phyloP scores from a whole-genome alignment of 2,888 invertebrate genomes.

The Acleris emargana region DNA sequence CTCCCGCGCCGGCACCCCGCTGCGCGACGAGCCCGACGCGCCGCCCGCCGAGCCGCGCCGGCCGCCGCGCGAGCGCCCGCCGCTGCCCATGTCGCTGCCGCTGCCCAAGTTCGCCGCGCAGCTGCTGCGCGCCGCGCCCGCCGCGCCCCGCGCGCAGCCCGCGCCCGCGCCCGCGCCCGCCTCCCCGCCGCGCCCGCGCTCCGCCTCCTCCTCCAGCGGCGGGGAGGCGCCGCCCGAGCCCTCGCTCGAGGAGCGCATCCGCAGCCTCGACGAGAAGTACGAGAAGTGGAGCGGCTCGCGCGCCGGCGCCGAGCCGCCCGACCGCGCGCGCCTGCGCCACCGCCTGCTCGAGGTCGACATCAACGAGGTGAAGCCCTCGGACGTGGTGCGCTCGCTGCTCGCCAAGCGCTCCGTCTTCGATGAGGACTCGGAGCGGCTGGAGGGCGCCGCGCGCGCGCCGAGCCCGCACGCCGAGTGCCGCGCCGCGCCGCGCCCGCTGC shows the following conservation, averaged over 20 bases:
- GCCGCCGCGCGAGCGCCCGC: slow-evolving; percentile 84
- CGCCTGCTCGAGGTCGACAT: slow-evolving; percentile 91
- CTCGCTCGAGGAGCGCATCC: slow-evolving; percentile 93
- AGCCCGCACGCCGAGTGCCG: slow-evolving; percentile 78
- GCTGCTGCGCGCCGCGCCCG: slow-evolving; percentile 81
- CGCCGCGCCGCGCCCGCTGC: slow-evolving; percentile 56
- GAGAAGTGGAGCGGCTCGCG: slow-evolving; percentile 92
- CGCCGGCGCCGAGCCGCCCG: slow-evolving; percentile 83
- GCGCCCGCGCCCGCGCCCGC: slow-evolving; percentile 84
- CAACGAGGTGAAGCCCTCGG: slow-evolving; percentile 94
- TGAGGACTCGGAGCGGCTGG: slow-evolving; percentile 96
- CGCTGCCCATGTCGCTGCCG: slow-evolving; percentile 91
- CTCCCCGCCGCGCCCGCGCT: slow-evolving; percentile 87
- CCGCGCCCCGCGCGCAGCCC: slow-evolving; percentile 72
- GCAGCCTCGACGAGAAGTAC: slow-evolving; percentile 96
- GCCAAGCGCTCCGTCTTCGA: slow-evolving; percentile 97
- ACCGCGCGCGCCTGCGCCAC: slow-evolving; percentile 86
- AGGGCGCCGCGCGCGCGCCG: slow-evolving; percentile 94
- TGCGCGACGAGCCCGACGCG: slow-evolving; percentile 91
- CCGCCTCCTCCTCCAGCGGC: slow-evolving; percentile 89
- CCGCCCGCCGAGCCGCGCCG: slow-evolving; percentile 90
- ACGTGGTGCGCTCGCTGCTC: slow-evolving; percentile 95
- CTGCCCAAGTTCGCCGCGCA: slow-evolving; percentile 94
- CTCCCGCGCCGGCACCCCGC: slow-evolving; percentile 93
- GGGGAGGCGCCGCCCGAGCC: slow-evolving; percentile 90